Evolutionary conservation across 2,797 vertebrate species (phyloP).

Genomic region (Pogoniulus pusillus): DNA sequence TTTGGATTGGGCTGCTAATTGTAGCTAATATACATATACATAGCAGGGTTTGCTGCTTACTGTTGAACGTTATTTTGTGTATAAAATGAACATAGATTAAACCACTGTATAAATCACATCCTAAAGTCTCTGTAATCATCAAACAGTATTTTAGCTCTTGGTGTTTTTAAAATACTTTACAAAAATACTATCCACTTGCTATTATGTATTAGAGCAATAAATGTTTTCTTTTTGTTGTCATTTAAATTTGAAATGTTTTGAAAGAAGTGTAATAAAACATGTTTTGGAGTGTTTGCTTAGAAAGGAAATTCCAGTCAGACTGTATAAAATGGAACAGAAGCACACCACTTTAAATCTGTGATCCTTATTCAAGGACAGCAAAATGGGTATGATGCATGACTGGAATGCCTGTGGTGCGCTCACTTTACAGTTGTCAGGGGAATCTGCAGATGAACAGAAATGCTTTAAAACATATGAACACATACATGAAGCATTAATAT

Average conservation of each 20-base stretch:
- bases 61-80: slow-evolving; percentile 46
- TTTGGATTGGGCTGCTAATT: slow-evolving; percentile 36
- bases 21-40: slow-evolving; percentile 13
- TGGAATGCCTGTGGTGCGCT: neutral
- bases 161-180: slow-evolving; percentile 55
- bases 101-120: slow-evolving; percentile 61
- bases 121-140: slow-evolving; percentile 66
- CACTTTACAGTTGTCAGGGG: neutral
- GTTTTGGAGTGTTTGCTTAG: slow-evolving; percentile 21
- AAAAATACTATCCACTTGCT: slow-evolving; percentile 35
- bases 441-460: neutral
- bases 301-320: neutral
- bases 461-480: neutral
- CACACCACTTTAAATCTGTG: neutral
- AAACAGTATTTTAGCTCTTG: slow-evolving; percentile 60
- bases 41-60: slow-evolving; percentile 30
- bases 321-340: neutral
- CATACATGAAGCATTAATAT: neutral
- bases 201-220: slow-evolving; percentile 73
- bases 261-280: slow-evolving; percentile 38
- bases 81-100: slow-evolving; percentile 61
- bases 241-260: slow-evolving; percentile 51
- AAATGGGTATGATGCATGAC: neutral
- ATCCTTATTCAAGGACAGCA: neutral
- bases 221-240: slow-evolving; percentile 61